These are phyloP conservation scores for Mastacembelus armatus DNA, from an alignment of 2,797 vertebrate species.

Conservation along the genomic window DNA sequence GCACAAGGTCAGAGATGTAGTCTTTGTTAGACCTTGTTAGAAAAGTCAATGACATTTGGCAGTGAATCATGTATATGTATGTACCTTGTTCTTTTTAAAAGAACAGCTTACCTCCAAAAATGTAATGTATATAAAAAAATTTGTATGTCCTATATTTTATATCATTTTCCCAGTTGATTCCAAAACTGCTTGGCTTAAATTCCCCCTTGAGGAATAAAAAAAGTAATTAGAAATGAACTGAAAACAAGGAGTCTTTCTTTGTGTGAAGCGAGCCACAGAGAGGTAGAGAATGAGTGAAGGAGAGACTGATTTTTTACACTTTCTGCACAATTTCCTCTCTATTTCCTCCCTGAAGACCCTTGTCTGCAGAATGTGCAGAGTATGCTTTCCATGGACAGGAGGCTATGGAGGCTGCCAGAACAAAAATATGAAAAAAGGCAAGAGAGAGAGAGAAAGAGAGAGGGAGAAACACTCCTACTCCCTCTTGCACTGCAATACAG, in stretches of 20 bases:
- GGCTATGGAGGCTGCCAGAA: slow-evolving; percentile 80
- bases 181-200: slow-evolving; percentile 6
- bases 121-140: no score
- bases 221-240: slow-evolving; percentile 58
- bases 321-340: slow-evolving; percentile 89
- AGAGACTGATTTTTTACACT: slow-evolving; percentile 84
- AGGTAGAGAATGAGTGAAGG: slow-evolving; percentile 56
- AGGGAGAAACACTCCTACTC: slow-evolving; percentile 58
- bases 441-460: slow-evolving; percentile 21
- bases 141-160: neutral
- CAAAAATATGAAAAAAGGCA: slow-evolving; percentile 41
- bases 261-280: slow-evolving; percentile 66
- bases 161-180: slow-evolving; percentile 24
- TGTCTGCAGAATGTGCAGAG: slow-evolving; percentile 87
- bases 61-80: neutral
- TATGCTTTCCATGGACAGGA: slow-evolving; percentile 83
- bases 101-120: neutral
- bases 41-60: slow-evolving; percentile 10
- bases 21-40: slow-evolving; percentile 31
- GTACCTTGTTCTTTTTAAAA: no score
- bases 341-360: slow-evolving; percentile 88
- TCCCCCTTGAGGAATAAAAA: slow-evolving; percentile 32
- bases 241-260: slow-evolving; percentile 79
- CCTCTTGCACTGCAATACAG: slow-evolving; percentile 58
- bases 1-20: slow-evolving; percentile 30